Percentiles rank a stretch among this genome's conserved stretches.
Evolutionary conservation across 2,113 vertebrate species (phyloP).

Genomic region (Verasper variegatus): DNA sequence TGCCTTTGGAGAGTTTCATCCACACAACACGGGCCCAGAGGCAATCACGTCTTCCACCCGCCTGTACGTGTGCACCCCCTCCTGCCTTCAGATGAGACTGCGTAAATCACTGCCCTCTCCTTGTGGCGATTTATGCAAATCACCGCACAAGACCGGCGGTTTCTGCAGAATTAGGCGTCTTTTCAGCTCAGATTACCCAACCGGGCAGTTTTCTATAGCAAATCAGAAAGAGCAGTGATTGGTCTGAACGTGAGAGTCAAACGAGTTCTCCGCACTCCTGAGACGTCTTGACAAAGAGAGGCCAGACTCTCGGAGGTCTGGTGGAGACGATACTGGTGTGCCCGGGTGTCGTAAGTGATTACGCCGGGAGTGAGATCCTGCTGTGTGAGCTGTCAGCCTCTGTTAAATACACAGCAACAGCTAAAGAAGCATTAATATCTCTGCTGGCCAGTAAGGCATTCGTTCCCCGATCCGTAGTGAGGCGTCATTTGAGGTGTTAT

Average conservation of each 20-base stretch:
- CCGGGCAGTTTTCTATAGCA: not conserved
- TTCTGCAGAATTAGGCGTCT: constrained; percentile 45
- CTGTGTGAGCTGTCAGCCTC: constrained; percentile 52
- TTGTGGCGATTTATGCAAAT: constrained; percentile 65
- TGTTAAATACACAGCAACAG: constrained; percentile 46
- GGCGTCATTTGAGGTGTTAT: constrained; percentile 52
- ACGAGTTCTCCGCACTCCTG: constrained; percentile 6
- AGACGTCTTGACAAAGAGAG: constrained; percentile 28
- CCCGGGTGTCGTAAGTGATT: constrained; percentile 47
- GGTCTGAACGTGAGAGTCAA: constrained; percentile 9
- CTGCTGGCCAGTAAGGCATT: constrained; percentile 36
- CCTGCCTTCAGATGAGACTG: constrained; percentile 59
- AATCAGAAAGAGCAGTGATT: constrained; percentile 41
- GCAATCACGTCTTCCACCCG: constrained; percentile 67
- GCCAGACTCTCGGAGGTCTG: constrained; percentile 22
- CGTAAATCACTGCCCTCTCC: constrained; percentile 66
- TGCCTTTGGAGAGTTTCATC: constrained; percentile 51
- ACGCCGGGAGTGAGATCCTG: constrained; percentile 30
- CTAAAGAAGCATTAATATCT: constrained; percentile 42
- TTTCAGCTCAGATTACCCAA: constrained; percentile 34
- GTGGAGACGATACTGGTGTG: constrained; percentile 44
- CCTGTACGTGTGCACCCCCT: constrained; percentile 49
- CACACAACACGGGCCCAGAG: constrained; percentile 60
- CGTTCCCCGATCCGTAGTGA: constrained; percentile 27
- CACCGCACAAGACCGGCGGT: constrained; percentile 55